Conservation (phyloP, 2,797 vertebrate species). For the Tangara arthus region DNA sequence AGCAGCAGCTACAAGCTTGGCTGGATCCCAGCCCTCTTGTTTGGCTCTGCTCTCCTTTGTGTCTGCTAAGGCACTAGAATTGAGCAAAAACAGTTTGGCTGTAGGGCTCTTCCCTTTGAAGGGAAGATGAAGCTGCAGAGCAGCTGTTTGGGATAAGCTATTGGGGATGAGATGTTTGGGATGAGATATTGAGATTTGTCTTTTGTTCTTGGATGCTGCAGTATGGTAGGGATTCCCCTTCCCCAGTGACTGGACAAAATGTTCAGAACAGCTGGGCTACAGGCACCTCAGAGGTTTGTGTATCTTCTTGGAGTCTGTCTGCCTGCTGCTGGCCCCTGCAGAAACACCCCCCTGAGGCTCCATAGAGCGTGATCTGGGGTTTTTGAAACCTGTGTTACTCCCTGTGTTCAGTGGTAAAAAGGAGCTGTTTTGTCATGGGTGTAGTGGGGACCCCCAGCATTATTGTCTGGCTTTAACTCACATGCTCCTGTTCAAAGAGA, state of each 20-base stretch:
- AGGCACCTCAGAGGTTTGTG: not conserved
- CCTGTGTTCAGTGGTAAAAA: not conserved
- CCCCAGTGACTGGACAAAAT: not conserved
- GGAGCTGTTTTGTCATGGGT: not conserved
- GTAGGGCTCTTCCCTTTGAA: not conserved
- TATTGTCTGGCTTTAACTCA: not conserved
- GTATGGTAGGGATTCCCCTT: not conserved
- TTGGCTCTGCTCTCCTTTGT: not conserved
- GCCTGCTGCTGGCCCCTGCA: not conserved
- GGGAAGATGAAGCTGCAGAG: not conserved
- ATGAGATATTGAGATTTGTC: not conserved
- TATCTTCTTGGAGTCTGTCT: not conserved
- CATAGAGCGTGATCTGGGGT: not conserved
- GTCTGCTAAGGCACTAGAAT: not conserved
- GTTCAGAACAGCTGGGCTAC: not conserved
- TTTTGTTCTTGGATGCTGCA: not conserved
- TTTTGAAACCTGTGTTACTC: not conserved
- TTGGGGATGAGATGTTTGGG: not conserved
- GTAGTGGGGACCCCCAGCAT: not conserved
- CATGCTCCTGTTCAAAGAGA: constrained; percentile 72
- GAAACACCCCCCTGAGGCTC: not conserved
- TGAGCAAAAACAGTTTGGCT: not conserved
- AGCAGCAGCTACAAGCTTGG: not conserved
- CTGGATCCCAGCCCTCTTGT: not conserved
- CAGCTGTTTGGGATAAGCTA: not conserved